Base-by-base conservation (phyloP, 2,797 vertebrate species). In the Heteromormyrus szaboi region DNA sequence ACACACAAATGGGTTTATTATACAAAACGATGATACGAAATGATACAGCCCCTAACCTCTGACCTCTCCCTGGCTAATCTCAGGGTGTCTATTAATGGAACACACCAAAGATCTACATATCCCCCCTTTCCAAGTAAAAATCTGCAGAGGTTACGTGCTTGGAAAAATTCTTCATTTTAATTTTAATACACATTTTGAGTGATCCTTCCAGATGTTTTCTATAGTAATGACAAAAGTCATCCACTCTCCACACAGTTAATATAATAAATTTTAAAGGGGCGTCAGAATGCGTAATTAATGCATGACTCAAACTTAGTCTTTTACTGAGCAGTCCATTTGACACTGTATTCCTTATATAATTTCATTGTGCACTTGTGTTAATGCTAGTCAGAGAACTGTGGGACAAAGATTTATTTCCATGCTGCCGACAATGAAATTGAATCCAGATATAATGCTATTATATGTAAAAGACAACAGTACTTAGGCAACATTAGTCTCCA, bases 281-380 rank as follows among this genome's bases (percentile, higher is more conserved):
- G 1, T 59, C 85, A 86, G 29, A 44, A 46, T 9, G 4, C 1
- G 3, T 37, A 56, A 62, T 56, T 86, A 41, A 86, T 44, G 19
- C n/a, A 85, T 85, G 29, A 33, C 53, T 51, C 25, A 59, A 59
- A 19, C 29, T 86, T 53, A 19, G 4, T 86, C 9, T 62, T 50
- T 54, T 86, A 86, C 33, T 53, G 53, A 86, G 54, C 51, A 56
- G 29, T 3, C 25, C 50, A 59, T 41, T n/a, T 59, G 53, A 56
- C 85, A 86, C 59, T 41, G 33, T 56, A 56, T 65, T 65, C 86
- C 44, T 41, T 87, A 29, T 25, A 44, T 68, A 29, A 87, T 65
- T 72, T 87, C 86, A 68, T 68, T 68, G 46, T 65, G 86, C 37
- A 87, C 41, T 87, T 53, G 22, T 44, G 56, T 87, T 68, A 85